Percentiles rank a stretch among this genome's conserved stretches.
Evolutionary conservation across 2,888 invertebrate species (phyloP).

Genomic region (Teleogryllus oceanicus): DNA sequence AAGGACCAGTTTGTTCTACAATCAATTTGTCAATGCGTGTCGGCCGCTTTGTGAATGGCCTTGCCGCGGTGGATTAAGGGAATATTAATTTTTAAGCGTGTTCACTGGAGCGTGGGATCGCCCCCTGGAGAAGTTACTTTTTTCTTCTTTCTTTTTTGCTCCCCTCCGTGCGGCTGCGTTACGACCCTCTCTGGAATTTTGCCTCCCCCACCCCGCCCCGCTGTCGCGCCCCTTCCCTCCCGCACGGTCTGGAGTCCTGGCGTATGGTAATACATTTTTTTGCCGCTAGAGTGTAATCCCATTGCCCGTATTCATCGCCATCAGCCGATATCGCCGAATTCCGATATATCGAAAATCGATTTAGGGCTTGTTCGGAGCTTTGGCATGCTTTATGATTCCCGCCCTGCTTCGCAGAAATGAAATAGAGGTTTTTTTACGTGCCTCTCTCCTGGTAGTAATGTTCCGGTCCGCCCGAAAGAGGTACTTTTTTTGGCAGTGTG

Average conservation of each 20-base stretch:
- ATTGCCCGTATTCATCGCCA: constrained; percentile 8
- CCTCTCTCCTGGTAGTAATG: background rate
- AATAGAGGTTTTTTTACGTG: constrained; percentile 9
- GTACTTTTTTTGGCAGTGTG: background rate
- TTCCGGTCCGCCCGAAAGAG: background rate
- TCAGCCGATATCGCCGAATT: background rate
- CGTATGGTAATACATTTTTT: background rate
- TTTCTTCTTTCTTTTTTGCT: no score
- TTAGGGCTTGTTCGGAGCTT: background rate
- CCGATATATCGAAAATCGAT: constrained; percentile 10
- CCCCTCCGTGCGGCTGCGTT: no score
- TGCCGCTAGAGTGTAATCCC: constrained; percentile 10
- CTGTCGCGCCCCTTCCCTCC: background rate
- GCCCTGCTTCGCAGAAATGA: constrained; percentile 1
- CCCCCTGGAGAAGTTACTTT: no score
- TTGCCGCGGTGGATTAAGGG: background rate
- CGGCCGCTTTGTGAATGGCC: background rate
- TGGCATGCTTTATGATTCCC: constrained; percentile 18
- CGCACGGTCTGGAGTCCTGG: background rate
- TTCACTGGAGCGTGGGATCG: no score
- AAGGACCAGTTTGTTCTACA: background rate
- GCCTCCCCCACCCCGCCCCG: background rate
- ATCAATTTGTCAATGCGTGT: constrained; percentile 18
- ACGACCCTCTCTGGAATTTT: background rate
- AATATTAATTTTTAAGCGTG: background rate